Evolutionary conservation across 2,888 invertebrate species (phyloP).

Genomic region (Lymantria dispar): DNA sequence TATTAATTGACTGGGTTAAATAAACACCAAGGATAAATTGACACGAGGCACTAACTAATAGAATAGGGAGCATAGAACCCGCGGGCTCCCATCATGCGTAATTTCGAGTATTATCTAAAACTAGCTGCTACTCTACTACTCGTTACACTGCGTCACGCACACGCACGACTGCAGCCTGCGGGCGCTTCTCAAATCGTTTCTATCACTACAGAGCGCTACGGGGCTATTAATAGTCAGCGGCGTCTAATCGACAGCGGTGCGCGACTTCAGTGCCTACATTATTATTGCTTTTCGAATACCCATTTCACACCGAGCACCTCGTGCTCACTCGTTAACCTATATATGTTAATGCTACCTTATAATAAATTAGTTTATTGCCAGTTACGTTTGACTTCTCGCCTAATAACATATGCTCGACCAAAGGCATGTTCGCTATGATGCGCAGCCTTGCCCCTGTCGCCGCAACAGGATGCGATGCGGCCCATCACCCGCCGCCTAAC

Average conservation of each 20-base stretch:
- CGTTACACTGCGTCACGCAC: constrained; percentile 8
- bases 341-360: constrained; percentile 58
- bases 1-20: constrained; percentile 73
- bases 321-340: constrained; percentile 65
- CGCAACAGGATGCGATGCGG: constrained; percentile 44
- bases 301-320: constrained; percentile 77
- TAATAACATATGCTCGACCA: constrained; percentile 66
- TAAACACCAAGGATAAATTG: constrained; percentile 67
- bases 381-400: constrained; percentile 67
- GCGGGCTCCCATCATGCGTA: constrained; percentile 17
- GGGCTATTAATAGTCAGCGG: constrained; percentile 51
- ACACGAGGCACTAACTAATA: constrained; percentile 71
- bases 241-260: constrained; percentile 69
- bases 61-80: constrained; percentile 40
- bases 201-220: constrained; percentile 55
- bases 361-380: constrained; percentile 76
- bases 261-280: constrained; percentile 75
- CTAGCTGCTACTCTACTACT: constrained; percentile 29
- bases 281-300: constrained; percentile 84
- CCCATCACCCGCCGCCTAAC: constrained; percentile 28
- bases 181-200: constrained; percentile 17
- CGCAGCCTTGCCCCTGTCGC: constrained; percentile 52
- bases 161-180: constrained; percentile 6
- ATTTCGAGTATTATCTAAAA: constrained; percentile 17
- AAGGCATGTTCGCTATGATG: constrained; percentile 68